phyloP scores from a whole-genome alignment of 1,140 invertebrate genomes.

The Trichonephila clavata region DNA sequence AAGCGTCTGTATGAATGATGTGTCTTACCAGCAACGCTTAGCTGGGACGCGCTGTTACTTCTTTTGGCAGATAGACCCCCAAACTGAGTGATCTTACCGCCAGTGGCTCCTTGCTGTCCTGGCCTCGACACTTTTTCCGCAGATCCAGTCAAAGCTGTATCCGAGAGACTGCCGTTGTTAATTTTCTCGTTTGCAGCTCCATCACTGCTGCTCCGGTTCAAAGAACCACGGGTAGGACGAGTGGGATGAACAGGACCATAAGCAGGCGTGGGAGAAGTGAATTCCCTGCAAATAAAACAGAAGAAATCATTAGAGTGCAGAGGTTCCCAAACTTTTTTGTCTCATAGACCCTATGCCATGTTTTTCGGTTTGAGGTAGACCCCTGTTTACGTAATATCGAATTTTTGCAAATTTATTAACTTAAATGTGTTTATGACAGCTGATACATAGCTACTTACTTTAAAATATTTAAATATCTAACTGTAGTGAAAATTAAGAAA shows the following conservation, averaged over 20 bases:
- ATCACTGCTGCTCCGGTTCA: constrained; percentile 68
- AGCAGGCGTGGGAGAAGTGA: constrained; percentile 81
- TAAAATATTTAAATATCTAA: no score
- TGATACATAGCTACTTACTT: no score
- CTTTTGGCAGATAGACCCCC: constrained; percentile 88
- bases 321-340: no score
- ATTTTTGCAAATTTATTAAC: no score
- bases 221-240: constrained; percentile 48
- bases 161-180: constrained; percentile 94
- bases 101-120: constrained; percentile 85
- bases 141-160: constrained; percentile 84
- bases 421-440: no score
- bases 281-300: constrained; percentile 75
- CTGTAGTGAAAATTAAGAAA: no score
- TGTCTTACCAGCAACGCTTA: constrained; percentile 93
- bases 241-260: constrained; percentile 79
- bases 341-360: no score
- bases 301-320: no score
- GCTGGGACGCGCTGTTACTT: constrained; percentile 96
- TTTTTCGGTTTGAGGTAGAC: no score
- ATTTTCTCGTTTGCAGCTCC: constrained; percentile 75
- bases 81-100: constrained; percentile 77
- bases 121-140: constrained; percentile 40
- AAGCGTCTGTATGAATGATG: constrained; percentile 47
- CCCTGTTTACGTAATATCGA: no score